Percentiles rank a stretch among this genome's conserved stretches.
Conservation (phyloP, 2,113 vertebrate genomes). For the mouse (Mus musculus) region GRCm39 chr6:139160501-139161000, state of each 20-base stretch:
- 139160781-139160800: background rate
- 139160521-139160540: no score
- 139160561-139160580: background rate
- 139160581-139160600: background rate
- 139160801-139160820: background rate
- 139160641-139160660: no score
- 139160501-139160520: no score
- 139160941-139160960: background rate
- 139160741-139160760: background rate
- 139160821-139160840: background rate
- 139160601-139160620: background rate
- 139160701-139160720: background rate
- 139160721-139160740: background rate
- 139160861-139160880: background rate
- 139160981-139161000: conserved; percentile 18
- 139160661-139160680: no score
- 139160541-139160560: no score
- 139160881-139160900: background rate
- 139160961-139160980: background rate
- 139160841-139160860: background rate
- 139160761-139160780: background rate
- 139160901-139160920: no score
- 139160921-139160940: no score
- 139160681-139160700: background rate
- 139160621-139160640: background rate